phyloP scores from a whole-genome alignment of 2,113 vertebrate genomes.

The Tragulus kanchil region DNA sequence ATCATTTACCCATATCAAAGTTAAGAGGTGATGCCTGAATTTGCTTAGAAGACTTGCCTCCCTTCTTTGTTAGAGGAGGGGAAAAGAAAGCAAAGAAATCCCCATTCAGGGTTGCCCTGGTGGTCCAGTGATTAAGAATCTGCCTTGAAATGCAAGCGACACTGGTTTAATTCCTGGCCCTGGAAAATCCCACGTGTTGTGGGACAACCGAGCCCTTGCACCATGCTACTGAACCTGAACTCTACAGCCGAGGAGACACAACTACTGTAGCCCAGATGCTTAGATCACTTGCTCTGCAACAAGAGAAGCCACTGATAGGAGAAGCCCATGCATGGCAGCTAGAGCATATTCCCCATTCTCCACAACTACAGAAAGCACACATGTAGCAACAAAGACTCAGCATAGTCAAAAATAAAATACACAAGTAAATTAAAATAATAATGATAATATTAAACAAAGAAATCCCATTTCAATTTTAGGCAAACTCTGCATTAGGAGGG shows the following conservation, averaged over 20 bases:
- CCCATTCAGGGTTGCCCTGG: not conserved
- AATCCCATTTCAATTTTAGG: not conserved
- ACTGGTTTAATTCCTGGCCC: not conserved
- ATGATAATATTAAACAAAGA: not conserved
- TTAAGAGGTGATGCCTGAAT: not conserved
- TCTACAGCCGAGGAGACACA: not conserved
- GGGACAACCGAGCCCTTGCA: not conserved
- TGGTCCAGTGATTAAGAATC: not conserved
- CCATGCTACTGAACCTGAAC: not conserved
- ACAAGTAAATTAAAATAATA: not conserved
- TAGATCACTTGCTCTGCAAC: not conserved
- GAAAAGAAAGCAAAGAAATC: not conserved
- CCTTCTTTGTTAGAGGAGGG: not conserved
- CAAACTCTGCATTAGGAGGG: not conserved
- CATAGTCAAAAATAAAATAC: not conserved
- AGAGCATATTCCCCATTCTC: not conserved
- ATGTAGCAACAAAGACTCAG: not conserved
- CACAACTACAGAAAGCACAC: not conserved
- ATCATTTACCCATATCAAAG: not conserved
- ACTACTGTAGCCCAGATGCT: not conserved
- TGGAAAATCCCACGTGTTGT: not conserved
- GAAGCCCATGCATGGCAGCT: not conserved
- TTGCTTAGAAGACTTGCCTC: not conserved
- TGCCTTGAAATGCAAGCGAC: not conserved
- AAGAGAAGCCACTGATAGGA: not conserved